These are phyloP conservation scores for Bellardia pandia DNA, from an alignment of 2,888 invertebrate species.

Conservation along the genomic window DNA sequence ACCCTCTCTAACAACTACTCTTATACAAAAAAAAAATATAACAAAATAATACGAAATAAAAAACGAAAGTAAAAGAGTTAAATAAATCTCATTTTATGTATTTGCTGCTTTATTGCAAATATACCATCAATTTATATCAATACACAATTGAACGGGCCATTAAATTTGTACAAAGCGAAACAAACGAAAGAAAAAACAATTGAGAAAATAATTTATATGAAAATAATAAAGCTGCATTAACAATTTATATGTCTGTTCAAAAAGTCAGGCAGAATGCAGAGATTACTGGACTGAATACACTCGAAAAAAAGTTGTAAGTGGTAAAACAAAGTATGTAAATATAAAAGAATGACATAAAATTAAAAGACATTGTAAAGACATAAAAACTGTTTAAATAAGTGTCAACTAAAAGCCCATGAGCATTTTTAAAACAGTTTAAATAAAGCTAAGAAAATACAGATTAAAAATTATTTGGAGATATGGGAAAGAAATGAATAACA, in stretches of 20 bases:
- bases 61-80: constrained; percentile 48
- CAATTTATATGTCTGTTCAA: constrained; percentile 62
- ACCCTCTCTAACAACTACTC: too few species aligned
- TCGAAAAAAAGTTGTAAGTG: constrained; percentile 48
- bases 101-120: constrained; percentile 39
- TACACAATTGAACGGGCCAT: constrained; percentile 63
- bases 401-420: not conserved
- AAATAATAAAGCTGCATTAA: constrained; percentile 73
- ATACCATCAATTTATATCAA: constrained; percentile 62
- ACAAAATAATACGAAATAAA: not conserved
- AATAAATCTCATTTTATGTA: constrained; percentile 53
- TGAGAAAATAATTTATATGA: constrained; percentile 66
- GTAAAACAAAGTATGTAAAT: not conserved
- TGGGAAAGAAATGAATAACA: too few species aligned
- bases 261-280: constrained; percentile 25
- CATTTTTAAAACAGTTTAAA: too few species aligned
- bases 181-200: constrained; percentile 69
- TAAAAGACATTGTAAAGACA: not conserved
- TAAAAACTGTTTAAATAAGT: not conserved
- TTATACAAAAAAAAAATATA: not conserved
- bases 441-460: too few species aligned
- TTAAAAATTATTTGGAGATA: too few species aligned
- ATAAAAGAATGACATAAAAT: not conserved
- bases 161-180: constrained; percentile 55
- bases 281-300: constrained; percentile 31